Percentiles rank a stretch among this genome's conserved stretches.
These are phyloP conservation scores for Anoncus sp. DNA, from an alignment of 2,888 invertebrate genomes.

Conservation along the genomic window DNA sequence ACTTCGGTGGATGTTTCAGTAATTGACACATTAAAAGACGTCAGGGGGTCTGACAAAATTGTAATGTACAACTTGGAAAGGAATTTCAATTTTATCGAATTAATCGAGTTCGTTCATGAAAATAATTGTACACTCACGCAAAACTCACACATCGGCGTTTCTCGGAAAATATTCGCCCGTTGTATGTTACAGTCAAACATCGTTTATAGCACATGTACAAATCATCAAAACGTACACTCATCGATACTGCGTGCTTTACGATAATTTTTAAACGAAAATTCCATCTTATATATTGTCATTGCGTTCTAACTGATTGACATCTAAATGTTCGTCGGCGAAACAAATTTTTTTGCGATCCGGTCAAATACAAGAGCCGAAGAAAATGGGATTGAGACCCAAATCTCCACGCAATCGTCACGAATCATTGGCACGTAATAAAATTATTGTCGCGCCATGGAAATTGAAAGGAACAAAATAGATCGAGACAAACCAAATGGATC, in stretches of 20 bases:
- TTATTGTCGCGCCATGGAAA: slow-evolving; percentile 1
- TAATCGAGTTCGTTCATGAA: not conserved
- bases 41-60: not conserved
- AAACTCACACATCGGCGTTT: not conserved
- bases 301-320: not conserved
- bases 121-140: not conserved
- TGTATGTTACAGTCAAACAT: not conserved
- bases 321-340: not conserved
- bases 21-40: slow-evolving; percentile 37
- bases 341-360: not conserved
- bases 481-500: not conserved
- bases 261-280: not conserved
- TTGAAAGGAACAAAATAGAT: not conserved
- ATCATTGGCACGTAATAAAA: not conserved
- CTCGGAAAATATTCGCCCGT: not conserved
- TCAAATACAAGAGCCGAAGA: slow-evolving; percentile 18
- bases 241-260: not conserved
- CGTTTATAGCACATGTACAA: no score
- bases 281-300: not conserved
- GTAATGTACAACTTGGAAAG: not conserved
- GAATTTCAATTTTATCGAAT: slow-evolving; percentile 7
- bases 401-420: not conserved
- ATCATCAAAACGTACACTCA: not conserved
- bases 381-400: slow-evolving; percentile 5
- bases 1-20: not conserved